These are phyloP conservation scores for Muricea muricata DNA, from an alignment of 92 coral and sea anemone genomes.

Conservation along the genomic window DNA sequence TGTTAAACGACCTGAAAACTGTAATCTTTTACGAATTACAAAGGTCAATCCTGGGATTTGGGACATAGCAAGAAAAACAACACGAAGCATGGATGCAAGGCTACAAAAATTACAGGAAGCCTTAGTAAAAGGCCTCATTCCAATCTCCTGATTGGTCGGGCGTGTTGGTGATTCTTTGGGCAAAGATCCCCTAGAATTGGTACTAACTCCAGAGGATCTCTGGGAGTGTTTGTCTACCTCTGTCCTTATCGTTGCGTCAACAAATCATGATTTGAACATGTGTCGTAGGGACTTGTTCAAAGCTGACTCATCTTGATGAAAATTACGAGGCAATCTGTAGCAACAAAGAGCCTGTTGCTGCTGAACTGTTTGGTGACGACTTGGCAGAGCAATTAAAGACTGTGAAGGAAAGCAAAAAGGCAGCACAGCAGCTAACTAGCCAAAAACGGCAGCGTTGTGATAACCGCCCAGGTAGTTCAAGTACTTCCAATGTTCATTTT, in stretches of 20 bases:
- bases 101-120: slow-evolving; percentile 55
- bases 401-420: slow-evolving; percentile 51
- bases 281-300: slow-evolving; percentile 60
- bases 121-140: slow-evolving; percentile 49
- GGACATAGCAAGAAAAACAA: slow-evolving; percentile 57
- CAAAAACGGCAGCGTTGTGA: slow-evolving; percentile 35
- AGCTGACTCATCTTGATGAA: slow-evolving; percentile 40
- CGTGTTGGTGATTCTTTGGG: neutral
- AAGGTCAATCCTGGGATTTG: slow-evolving; percentile 63
- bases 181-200: neutral
- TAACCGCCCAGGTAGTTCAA: neutral
- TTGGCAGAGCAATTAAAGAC: slow-evolving; percentile 37
- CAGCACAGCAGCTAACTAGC: slow-evolving; percentile 45
- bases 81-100: slow-evolving; percentile 59
- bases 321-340: slow-evolving; percentile 19
- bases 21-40: slow-evolving; percentile 44
- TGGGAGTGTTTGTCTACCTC: slow-evolving; percentile 55
- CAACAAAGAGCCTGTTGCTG: slow-evolving; percentile 25
- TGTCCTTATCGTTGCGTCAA: slow-evolving; percentile 46
- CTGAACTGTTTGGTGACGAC: slow-evolving; percentile 1
- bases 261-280: slow-evolving; percentile 48
- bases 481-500: slow-evolving; percentile 28
- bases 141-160: slow-evolving; percentile 25
- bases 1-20: slow-evolving; percentile 52
- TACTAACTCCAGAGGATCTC: slow-evolving; percentile 46